Percentiles rank a stretch among this genome's conserved stretches.
phyloP scores from a whole-genome alignment of 2,888 invertebrate genomes.

The Orthosia gothica region DNA sequence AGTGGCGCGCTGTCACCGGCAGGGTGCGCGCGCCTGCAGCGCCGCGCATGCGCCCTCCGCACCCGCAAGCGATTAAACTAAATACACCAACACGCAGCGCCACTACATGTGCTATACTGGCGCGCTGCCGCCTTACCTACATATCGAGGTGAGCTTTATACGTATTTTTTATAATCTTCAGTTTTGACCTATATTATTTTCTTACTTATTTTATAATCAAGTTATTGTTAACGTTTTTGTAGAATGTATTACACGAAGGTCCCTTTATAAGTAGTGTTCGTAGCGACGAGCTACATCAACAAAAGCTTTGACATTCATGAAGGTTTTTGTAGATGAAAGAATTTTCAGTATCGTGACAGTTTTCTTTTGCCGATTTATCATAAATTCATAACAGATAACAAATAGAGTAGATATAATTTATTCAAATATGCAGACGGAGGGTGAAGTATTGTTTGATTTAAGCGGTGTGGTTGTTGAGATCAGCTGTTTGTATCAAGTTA shows the following conservation, averaged over 20 bases:
- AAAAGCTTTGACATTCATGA: slow-evolving; percentile 36
- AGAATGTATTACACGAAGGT: slow-evolving; percentile 14
- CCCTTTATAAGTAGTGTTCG: slow-evolving; percentile 4
- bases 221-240: slow-evolving; percentile 23
- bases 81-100: slow-evolving; percentile 73
- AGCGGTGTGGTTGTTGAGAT: slow-evolving; percentile 67
- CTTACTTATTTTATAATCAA: slow-evolving; percentile 25
- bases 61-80: slow-evolving; percentile 67
- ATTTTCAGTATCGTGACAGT: slow-evolving; percentile 30
- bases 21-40: slow-evolving; percentile 84
- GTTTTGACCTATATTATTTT: slow-evolving; percentile 52
- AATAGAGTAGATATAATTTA: slow-evolving; percentile 11
- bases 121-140: slow-evolving; percentile 71
- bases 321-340: slow-evolving; percentile 14
- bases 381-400: not conserved
- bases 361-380: slow-evolving; percentile 2
- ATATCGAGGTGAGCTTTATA: slow-evolving; percentile 72
- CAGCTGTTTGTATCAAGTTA: slow-evolving; percentile 82
- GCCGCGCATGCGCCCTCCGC: slow-evolving; percentile 82
- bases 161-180: slow-evolving; percentile 56
- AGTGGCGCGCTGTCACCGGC: slow-evolving; percentile 82
- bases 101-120: slow-evolving; percentile 73
- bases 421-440: slow-evolving; percentile 20
- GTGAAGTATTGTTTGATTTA: slow-evolving; percentile 37
- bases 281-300: slow-evolving; percentile 49